Evolutionary conservation across 2,888 invertebrate species (phyloP).

Genomic region (Hanleya hanleyi): DNA sequence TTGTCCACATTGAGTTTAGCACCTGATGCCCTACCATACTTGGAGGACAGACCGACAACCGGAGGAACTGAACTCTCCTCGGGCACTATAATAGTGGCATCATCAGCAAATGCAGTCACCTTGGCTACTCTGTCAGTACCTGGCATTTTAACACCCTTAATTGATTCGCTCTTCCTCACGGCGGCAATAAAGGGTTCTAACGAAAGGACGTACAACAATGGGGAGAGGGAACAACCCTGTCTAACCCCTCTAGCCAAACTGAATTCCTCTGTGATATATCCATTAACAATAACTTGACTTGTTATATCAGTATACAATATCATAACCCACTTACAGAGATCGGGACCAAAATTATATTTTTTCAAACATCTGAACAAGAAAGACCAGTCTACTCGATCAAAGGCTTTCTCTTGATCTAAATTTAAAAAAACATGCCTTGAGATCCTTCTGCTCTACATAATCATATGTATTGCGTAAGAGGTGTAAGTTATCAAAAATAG

Average conservation of each 20-base stretch:
- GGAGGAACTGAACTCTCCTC: not conserved
- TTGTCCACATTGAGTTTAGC: conserved; percentile 1
- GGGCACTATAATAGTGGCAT: not conserved
- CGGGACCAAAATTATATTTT: conserved; percentile 38
- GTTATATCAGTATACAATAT: conserved; percentile 5
- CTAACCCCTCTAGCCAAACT: not conserved
- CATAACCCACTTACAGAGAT: conserved; percentile 24
- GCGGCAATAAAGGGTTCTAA: not conserved
- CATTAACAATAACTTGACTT: conserved; percentile 6
- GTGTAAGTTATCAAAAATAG: too few relatives aligned
- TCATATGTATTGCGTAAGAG: too few relatives aligned
- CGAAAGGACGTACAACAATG: not conserved
- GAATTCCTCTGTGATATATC: not conserved
- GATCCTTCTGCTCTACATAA: too few relatives aligned
- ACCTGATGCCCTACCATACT: not conserved
- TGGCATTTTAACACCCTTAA: not conserved
- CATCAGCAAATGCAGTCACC: not conserved
- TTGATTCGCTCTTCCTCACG: not conserved
- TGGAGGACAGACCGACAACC: not conserved
- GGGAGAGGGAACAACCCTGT: not conserved
- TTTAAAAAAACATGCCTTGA: conserved; percentile 32
- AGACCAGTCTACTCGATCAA: conserved; percentile 40
- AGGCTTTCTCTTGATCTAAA: conserved; percentile 49
- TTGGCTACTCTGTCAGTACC: not conserved
- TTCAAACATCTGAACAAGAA: conserved; percentile 38